Evolutionary conservation across 2,797 vertebrate species (phyloP).

Genomic region (Pyrocephalus nanus): DNA sequence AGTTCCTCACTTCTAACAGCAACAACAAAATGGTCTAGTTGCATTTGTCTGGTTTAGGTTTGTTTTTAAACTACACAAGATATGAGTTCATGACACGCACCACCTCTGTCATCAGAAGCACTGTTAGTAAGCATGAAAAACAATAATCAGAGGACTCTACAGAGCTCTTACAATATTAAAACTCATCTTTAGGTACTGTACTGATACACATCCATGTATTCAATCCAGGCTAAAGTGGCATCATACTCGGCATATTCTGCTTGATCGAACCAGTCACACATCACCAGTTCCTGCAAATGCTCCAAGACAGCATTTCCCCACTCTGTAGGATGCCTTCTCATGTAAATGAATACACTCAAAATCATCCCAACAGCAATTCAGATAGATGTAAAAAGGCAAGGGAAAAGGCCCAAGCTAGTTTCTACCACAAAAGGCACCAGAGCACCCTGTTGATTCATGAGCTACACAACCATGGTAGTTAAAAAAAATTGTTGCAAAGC

Average conservation of each 20-base stretch:
- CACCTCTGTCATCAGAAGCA: background rate
- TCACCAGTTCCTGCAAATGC: background rate
- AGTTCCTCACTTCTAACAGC: background rate
- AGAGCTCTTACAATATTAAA: background rate
- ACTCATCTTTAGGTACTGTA: background rate
- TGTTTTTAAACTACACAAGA: background rate
- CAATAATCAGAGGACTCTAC: background rate
- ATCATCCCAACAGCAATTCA: background rate
- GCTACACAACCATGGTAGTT: background rate
- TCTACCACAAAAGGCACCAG: background rate
- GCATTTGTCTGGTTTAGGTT: background rate
- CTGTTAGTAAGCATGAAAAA: background rate
- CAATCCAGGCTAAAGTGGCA: background rate
- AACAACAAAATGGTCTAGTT: background rate
- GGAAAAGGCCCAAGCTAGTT: background rate
- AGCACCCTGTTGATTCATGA: background rate
- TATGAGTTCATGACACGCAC: background rate
- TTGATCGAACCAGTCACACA: background rate
- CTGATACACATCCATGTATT: background rate
- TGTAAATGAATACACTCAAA: background rate
- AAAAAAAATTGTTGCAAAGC: background rate
- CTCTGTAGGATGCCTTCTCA: background rate
- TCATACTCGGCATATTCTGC: fast-evolving
- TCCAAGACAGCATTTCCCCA: background rate
- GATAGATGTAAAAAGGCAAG: background rate